Percentiles rank a stretch among this genome's conserved stretches.
These are phyloP conservation scores for Oryzias javanicus DNA, from an alignment of 2,113 vertebrate genomes.

Conservation along the genomic window DNA sequence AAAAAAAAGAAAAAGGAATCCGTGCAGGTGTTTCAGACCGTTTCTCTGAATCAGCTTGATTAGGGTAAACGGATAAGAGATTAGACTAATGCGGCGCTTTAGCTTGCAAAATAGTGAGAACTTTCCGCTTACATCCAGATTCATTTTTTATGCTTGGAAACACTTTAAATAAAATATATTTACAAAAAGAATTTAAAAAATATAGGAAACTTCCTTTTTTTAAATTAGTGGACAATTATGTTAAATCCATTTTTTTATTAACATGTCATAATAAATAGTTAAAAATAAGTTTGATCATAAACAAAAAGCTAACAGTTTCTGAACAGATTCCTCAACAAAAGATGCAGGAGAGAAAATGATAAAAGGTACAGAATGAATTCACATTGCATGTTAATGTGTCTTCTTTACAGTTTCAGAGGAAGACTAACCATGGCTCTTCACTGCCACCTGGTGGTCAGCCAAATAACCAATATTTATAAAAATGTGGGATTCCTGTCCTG, in stretches of 20 bases:
- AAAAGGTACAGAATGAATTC: not conserved
- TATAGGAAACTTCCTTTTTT: too few species aligned
- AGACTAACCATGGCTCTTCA: constrained; percentile 20
- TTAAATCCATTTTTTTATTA: too few species aligned
- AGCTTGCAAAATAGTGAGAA: constrained; percentile 18
- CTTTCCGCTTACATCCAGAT: constrained; percentile 9
- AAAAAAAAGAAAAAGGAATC: not conserved
- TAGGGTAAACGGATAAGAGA: constrained; percentile 19
- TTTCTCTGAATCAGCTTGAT: constrained; percentile 24
- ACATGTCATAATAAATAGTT: too few species aligned
- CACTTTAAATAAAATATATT: too few species aligned
- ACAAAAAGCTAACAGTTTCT: too few species aligned
- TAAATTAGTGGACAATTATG: too few species aligned
- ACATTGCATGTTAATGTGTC: not conserved
- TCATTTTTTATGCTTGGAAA: too few species aligned
- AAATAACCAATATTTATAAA: too few species aligned
- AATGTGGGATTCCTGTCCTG: too few species aligned
- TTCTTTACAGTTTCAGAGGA: not conserved
- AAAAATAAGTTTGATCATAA: too few species aligned
- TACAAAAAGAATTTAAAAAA: too few species aligned
- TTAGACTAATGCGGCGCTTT: constrained; percentile 28
- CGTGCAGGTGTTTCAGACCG: constrained; percentile 15
- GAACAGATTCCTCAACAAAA: too few species aligned
- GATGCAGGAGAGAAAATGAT: not conserved
- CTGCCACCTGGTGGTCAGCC: constrained; percentile 56